Base-by-base conservation (phyloP, 2,888 invertebrate species). In the Aquatica leii region DNA sequence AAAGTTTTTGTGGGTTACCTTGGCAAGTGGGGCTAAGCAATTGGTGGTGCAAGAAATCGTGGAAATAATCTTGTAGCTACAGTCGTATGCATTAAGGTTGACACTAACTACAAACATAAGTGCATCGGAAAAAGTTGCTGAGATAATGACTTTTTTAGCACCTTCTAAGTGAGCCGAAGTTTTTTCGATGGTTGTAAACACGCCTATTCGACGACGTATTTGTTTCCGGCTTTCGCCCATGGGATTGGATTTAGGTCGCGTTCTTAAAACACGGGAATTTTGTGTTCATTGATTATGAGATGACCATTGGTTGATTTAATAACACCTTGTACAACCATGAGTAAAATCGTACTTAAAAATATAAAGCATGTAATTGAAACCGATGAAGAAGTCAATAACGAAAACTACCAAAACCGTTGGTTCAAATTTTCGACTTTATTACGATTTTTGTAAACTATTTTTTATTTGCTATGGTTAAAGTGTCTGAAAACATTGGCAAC, bases 331-430 rank as follows among this genome's bases (percentile, higher is more conserved):
- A 73, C 83, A 84, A 2, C 94, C 94, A 80, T 94, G 94, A n/a
- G 92, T 92, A 1, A 94, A 93, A 81, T 95, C 95, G 80, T 92
- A 93, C 80, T 92, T 92, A 79, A 94, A 90, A 82, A 95, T 86
- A 82, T 95, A 94, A 50, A 90, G 90, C 87, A 95, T 92, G 81
- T 94, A 93, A 67, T 92, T 90, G 35, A 89, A 83, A 66, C 86
- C 86, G 73, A 93, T 88, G 79, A 91, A 93, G 4, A 94, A 94
- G 80, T 95, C 94, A 79, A 95, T 95, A 73, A 95, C 86, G 55
- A 17, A 51, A 34, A 20, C 31, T 3, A 8, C 81, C 80, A 63
- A 81, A 81, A 40, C 80, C 80, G 63, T 80, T 81, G 40, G 80
- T 78, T n/a, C 77, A 80, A 15, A 80, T 71, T 71, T 76, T 77